Evolutionary conservation across 2,888 invertebrate species (phyloP).

Genomic region (Agrypnus murinus): DNA sequence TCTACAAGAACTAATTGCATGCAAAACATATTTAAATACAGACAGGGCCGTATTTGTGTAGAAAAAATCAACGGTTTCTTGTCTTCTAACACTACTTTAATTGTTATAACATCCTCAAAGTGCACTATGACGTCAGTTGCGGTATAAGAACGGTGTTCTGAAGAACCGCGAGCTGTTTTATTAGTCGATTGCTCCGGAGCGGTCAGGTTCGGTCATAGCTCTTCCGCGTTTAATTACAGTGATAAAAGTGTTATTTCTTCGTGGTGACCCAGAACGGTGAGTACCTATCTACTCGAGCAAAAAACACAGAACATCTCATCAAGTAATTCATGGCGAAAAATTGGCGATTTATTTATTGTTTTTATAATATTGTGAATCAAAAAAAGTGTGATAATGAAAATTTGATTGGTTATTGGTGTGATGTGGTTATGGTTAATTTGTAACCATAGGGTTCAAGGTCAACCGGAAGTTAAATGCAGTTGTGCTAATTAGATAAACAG

Average conservation of each 20-base stretch:
- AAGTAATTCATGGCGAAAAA: too few relatives aligned
- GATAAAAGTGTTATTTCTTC: constrained; percentile 49
- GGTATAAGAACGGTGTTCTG: constrained; percentile 67
- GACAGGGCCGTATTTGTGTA: constrained; percentile 29
- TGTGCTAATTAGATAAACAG: neutral
- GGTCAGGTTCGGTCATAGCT: constrained; percentile 69
- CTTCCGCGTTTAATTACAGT: constrained; percentile 53
- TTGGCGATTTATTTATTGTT: too few relatives aligned
- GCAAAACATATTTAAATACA: constrained; percentile 3
- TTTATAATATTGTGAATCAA: too few relatives aligned
- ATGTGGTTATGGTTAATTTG: constrained; percentile 7
- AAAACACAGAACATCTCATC: too few relatives aligned
- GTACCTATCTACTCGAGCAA: constrained; percentile 29
- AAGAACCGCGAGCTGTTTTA: constrained; percentile 66
- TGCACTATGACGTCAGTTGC: constrained; percentile 63
- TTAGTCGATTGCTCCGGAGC: constrained; percentile 64
- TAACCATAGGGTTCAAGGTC: constrained; percentile 15
- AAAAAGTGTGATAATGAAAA: neutral
- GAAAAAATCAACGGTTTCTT: constrained; percentile 25
- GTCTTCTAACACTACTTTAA: constrained; percentile 39
- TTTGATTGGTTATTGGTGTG: neutral
- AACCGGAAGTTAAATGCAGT: constrained; percentile 13
- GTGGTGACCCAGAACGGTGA: constrained; percentile 55
- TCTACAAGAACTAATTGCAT: too few relatives aligned
- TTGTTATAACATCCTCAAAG: constrained; percentile 47